These are phyloP conservation scores for Naja naja DNA, from an alignment of 2,113 vertebrate species.

Conservation along the genomic window DNA sequence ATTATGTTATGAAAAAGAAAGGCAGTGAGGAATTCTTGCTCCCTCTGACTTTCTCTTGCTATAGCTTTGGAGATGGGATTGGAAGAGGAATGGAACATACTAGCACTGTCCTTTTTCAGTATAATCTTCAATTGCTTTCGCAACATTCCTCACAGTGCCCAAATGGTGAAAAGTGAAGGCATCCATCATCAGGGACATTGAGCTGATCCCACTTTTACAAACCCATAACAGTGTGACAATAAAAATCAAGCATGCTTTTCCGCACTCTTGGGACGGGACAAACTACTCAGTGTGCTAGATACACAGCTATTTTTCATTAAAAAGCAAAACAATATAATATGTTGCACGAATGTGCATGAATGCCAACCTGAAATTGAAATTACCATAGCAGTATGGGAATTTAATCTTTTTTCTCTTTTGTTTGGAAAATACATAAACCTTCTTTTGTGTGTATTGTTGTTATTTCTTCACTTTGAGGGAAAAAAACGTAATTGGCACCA, in stretches of 20 bases:
- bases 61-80: neutral
- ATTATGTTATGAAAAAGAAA: neutral
- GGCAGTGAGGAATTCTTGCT: neutral
- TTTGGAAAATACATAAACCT: neutral
- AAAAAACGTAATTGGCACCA: neutral
- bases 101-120: neutral
- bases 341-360: neutral
- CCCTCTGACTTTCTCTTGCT: neutral
- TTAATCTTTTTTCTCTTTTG: neutral
- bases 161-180: neutral
- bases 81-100: neutral
- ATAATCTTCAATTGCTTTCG: neutral
- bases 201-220: neutral
- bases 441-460: neutral
- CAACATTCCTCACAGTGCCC: neutral
- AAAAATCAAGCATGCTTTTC: neutral
- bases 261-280: neutral
- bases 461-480: neutral
- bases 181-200: neutral
- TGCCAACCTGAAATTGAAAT: neutral
- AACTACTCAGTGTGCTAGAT: neutral
- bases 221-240: neutral
- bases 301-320: neutral
- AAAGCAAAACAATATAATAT: neutral
- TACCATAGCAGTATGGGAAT: neutral